Percentiles rank a stretch among this genome's conserved stretches.
phyloP scores from a whole-genome alignment of 2,888 invertebrate species.

The Hydropsyche betteni region DNA sequence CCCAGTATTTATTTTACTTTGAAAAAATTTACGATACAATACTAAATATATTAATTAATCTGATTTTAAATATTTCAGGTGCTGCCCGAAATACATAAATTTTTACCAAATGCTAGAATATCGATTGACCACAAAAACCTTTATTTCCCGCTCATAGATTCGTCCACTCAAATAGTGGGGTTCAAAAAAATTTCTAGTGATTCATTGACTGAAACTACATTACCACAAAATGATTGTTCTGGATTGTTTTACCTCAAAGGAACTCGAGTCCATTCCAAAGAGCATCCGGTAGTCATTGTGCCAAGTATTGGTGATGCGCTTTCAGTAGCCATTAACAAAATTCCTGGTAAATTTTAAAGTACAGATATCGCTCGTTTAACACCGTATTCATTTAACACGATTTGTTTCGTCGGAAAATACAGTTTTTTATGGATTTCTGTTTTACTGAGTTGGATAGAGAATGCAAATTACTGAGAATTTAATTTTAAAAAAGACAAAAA shows the following conservation, averaged over 20 bases:
- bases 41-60: not conserved
- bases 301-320: slow-evolving; percentile 62
- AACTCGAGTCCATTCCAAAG: slow-evolving; percentile 57
- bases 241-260: slow-evolving; percentile 60
- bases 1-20: slow-evolving; percentile 60
- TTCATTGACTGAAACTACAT: slow-evolving; percentile 34
- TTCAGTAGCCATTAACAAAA: slow-evolving; percentile 62
- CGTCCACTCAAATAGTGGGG: slow-evolving; percentile 70
- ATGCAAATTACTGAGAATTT: slow-evolving; percentile 52
- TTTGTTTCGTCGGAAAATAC: not conserved
- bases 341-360: slow-evolving; percentile 58
- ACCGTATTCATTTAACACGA: not conserved
- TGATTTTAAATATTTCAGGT: slow-evolving; percentile 55
- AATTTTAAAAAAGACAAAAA: too few relatives aligned
- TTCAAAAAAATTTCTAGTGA: slow-evolving; percentile 65
- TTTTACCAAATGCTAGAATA: slow-evolving; percentile 67
- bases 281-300: slow-evolving; percentile 63
- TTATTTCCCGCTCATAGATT: slow-evolving; percentile 74
- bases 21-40: slow-evolving; percentile 10
- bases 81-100: slow-evolving; percentile 59
- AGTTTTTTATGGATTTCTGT: slow-evolving; percentile 47
- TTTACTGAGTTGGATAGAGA: too few relatives aligned
- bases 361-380: not conserved
- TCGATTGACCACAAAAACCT: slow-evolving; percentile 65
- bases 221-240: slow-evolving; percentile 59